Percentiles rank a stretch among this genome's conserved stretches.
phyloP scores from a whole-genome alignment of 92 coral and sea anemone species.

The Parazoanthus atlanticus region DNA sequence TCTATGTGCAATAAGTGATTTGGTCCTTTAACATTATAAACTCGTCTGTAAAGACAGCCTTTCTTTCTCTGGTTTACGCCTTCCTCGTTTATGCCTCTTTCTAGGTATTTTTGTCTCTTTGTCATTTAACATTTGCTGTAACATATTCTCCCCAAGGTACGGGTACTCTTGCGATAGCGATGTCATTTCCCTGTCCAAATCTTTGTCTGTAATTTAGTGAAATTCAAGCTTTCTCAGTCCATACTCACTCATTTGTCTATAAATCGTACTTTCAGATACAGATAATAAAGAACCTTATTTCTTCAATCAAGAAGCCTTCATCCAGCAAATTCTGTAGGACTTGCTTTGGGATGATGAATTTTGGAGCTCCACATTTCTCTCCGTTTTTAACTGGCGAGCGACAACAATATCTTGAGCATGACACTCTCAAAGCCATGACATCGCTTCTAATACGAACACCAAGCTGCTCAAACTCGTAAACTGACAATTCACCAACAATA shows the following conservation, averaged over 20 bases:
- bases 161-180: not conserved
- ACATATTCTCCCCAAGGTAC: not conserved
- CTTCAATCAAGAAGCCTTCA: slow-evolving; percentile 55
- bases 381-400: not conserved
- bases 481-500: slow-evolving; percentile 8
- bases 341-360: slow-evolving; percentile 45
- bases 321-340: slow-evolving; percentile 39
- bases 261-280: slow-evolving; percentile 53
- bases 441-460: slow-evolving; percentile 15
- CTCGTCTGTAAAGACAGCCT: slow-evolving; percentile 29
- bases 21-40: slow-evolving; percentile 38
- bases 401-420: slow-evolving; percentile 23
- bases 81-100: not conserved
- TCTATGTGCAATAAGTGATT: slow-evolving; percentile 41
- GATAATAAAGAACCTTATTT: slow-evolving; percentile 46
- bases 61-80: slow-evolving; percentile 31
- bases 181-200: not conserved
- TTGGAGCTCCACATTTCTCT: slow-evolving; percentile 10
- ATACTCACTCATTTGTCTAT: not conserved
- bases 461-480: slow-evolving; percentile 12
- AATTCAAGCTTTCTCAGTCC: slow-evolving; percentile 7
- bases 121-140: slow-evolving; percentile 8
- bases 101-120: not conserved
- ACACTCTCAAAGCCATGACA: slow-evolving; percentile 21
- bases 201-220: not conserved